A percentile compares a stretch with the other conserved stretches of the same genome.
Evolutionary conservation across 2,888 invertebrate genomes (phyloP).

Genomic region (Syritta pipiens): DNA sequence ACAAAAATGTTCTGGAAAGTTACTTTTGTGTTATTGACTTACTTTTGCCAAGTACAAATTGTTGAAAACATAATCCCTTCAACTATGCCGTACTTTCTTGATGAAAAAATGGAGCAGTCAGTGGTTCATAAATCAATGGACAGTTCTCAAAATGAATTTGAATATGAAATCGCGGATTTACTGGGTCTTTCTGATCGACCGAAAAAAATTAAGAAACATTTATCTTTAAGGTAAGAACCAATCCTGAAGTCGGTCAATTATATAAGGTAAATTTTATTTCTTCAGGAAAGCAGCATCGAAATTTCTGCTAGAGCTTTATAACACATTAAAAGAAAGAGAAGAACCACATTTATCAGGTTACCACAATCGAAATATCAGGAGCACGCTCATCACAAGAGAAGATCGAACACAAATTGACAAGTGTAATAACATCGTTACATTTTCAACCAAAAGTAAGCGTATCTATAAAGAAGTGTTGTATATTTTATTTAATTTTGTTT

Average conservation of each 20-base stretch:
- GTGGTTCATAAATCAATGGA: slow-evolving; percentile 34
- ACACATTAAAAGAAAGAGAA: slow-evolving; percentile 82
- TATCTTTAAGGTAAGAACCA: slow-evolving; percentile 72
- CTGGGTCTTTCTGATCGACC: slow-evolving; percentile 92
- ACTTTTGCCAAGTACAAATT: no score
- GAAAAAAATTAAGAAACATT: slow-evolving; percentile 80
- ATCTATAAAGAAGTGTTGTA: background rate
- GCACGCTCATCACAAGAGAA: slow-evolving; percentile 84
- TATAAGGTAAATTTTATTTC: background rate
- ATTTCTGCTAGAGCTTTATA: slow-evolving; percentile 93
- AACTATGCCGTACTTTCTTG: slow-evolving; percentile 41
- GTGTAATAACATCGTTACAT: slow-evolving; percentile 96
- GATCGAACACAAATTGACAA: slow-evolving; percentile 91
- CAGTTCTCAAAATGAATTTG: slow-evolving; percentile 31
- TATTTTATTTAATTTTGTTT: slow-evolving; percentile 6
- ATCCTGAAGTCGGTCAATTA: background rate
- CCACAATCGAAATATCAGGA: slow-evolving; percentile 79
- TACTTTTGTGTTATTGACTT: no score
- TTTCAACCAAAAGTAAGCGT: slow-evolving; percentile 88
- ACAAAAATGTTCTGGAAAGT: no score
- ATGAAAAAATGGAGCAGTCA: slow-evolving; percentile 46
- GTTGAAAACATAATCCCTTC: no score
- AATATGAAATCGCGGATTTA: slow-evolving; percentile 86
- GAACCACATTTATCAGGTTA: slow-evolving; percentile 59
- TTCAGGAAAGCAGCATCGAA: slow-evolving; percentile 84